Evolutionary conservation across 2,113 vertebrate species (phyloP).

Genomic region (Peucedramus taeniatus): DNA sequence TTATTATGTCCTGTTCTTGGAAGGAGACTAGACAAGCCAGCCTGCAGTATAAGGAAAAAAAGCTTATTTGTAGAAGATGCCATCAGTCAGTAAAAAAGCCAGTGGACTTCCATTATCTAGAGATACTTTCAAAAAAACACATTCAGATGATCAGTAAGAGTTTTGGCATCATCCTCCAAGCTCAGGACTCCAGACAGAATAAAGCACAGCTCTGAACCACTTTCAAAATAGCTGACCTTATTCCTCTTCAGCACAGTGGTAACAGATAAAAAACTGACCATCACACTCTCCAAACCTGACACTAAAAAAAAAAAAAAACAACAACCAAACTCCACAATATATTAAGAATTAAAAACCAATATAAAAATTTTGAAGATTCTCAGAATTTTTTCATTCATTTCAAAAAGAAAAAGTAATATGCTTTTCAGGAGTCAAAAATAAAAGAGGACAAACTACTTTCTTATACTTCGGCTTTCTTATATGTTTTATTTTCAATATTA

Average conservation of each 20-base stretch:
- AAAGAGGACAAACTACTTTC: neutral
- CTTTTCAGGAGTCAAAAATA: neutral
- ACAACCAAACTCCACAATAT: accelerated
- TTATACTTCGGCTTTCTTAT: neutral
- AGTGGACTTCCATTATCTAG: neutral
- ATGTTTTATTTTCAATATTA: neutral
- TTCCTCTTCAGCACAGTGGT: neutral
- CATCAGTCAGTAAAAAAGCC: neutral
- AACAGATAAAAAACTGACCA: neutral
- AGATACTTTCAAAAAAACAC: constrained; percentile 21
- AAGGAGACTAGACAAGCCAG: neutral
- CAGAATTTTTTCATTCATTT: neutral
- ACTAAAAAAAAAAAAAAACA: neutral
- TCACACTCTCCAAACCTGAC: neutral
- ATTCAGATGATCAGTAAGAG: constrained; percentile 2
- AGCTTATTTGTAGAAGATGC: neutral
- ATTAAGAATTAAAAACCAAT: neutral
- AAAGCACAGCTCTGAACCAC: neutral
- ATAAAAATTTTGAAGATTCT: neutral
- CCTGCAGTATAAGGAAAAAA: neutral
- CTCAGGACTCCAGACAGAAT: neutral
- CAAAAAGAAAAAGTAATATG: neutral
- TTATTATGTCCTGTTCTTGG: neutral
- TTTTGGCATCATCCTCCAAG: neutral
- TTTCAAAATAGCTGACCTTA: constrained; percentile 16